Conservation (phyloP, 2,888 invertebrate genomes). For the Napeogenes sylphis region DNA sequence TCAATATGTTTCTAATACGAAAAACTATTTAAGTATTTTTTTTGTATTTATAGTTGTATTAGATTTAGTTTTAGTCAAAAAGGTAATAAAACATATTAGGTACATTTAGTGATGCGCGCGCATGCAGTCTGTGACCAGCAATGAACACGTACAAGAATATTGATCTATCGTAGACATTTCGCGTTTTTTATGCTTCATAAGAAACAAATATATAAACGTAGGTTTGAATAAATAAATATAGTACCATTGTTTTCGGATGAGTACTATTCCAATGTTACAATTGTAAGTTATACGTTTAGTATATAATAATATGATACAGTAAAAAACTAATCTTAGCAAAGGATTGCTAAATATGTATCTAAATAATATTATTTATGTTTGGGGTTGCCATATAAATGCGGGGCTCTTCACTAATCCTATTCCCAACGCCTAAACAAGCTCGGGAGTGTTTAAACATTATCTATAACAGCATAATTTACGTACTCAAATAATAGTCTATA, state of each 20-base stretch:
- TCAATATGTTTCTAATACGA: too few species aligned
- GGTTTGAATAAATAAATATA: not conserved
- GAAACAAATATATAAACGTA: not conserved
- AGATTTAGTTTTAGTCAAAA: too few species aligned
- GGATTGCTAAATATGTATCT: constrained; percentile 5
- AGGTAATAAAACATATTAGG: too few species aligned
- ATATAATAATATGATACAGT: constrained; percentile 2
- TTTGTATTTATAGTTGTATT: too few species aligned
- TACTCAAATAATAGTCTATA: constrained; percentile 12
- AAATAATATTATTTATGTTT: constrained; percentile 15
- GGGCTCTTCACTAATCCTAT: constrained; percentile 43
- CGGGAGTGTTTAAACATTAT: constrained; percentile 35
- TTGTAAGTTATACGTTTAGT: not conserved
- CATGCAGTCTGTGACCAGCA: not conserved
- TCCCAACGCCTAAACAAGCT: constrained; percentile 52
- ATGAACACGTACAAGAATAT: not conserved
- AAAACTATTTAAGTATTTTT: too few species aligned
- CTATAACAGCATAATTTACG: constrained; percentile 15
- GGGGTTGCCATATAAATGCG: constrained; percentile 28
- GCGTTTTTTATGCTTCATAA: not conserved
- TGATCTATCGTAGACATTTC: not conserved
- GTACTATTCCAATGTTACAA: constrained; percentile 6
- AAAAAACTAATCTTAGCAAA: constrained; percentile 4
- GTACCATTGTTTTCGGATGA: not conserved
- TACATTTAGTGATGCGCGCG: not conserved